Conservation (phyloP, 2,113 vertebrate species). For the Tauraco erythrolophus region DNA sequence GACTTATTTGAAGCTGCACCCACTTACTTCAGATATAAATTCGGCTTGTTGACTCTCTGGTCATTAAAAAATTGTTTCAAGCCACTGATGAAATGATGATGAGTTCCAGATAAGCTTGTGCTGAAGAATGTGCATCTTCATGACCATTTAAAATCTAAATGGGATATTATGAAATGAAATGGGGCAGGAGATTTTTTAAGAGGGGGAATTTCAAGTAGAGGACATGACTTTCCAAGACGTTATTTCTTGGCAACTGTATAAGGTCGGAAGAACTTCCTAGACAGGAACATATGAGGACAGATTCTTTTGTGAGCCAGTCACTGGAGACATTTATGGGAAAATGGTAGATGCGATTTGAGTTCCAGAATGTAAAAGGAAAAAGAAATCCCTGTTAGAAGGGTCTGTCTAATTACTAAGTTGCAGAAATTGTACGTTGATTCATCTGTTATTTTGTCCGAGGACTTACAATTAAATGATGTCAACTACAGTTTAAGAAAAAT, state of each 20-base stretch:
- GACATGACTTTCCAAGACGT: not conserved
- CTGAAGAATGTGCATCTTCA: not conserved
- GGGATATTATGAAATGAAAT: slow-evolving; percentile 2
- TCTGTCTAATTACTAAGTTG: slow-evolving; percentile 43
- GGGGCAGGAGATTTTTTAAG: not conserved
- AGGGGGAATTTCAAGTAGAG: slow-evolving; percentile 24
- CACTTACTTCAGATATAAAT: not conserved
- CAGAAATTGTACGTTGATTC: slow-evolving; percentile 51
- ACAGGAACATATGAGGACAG: not conserved
- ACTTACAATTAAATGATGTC: slow-evolving; percentile 44
- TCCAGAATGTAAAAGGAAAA: slow-evolving; percentile 14
- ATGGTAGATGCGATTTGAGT: not conserved
- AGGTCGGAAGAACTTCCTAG: slow-evolving; percentile 10
- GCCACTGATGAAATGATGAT: not conserved
- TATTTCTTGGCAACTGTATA: slow-evolving; percentile 8
- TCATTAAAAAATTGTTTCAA: slow-evolving; percentile 13
- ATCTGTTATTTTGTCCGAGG: slow-evolving; percentile 27
- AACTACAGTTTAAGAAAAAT: slow-evolving; percentile 22
- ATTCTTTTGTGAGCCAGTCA: slow-evolving; percentile 21
- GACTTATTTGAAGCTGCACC: not conserved
- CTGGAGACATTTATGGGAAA: not conserved
- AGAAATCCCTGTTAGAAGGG: not conserved
- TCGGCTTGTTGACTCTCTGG: not conserved
- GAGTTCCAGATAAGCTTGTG: slow-evolving; percentile 12
- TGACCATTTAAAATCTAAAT: not conserved